Base-by-base conservation (phyloP, 2,888 invertebrate species). In the Acleris sparsana region DNA sequence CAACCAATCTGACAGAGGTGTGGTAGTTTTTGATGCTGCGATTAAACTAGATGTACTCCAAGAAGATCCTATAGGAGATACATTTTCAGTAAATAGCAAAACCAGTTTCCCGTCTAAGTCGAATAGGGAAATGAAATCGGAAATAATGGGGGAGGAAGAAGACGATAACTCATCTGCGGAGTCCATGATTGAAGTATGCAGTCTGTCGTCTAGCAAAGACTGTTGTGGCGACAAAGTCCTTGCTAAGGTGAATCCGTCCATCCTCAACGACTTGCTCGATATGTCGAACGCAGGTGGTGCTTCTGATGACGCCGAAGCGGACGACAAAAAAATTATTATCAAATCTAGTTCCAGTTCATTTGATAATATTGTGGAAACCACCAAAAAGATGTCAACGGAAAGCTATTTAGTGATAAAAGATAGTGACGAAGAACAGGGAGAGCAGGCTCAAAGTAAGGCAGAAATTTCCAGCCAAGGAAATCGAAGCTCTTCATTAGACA, bases 191-290 rank as follows among this genome's bases (percentile, higher is more conserved):
- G 57, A 57, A 25, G 43, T 22, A 5, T 4, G 17, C 7, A 46
- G 5, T 6, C 22, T 6, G 5, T n/a, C 39, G 20, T 57, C 57
- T 5, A 5, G 3, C 22, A 57, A 11, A 57, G 44, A 43, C 13
- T 20, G 20, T 16, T 16, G n/a, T 7, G 20, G 13, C 4, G 48
- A 44, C 1, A 49, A 66, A 9, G 20, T 16, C 16, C 20, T 11
- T 5, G 33, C 20, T 17, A 55, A 72, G 66, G 48, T 63, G 0
- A 75, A 76, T 52, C 74, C 76, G n/a, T 80, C 82, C 1, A 73
- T 84, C 17, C 68, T 86, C 0, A 72, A 79, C 62, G 76, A 82
- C 53, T 76, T 88, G 18, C 72, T 87, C 11, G 82, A 86, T 62
- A 85, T 86, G 86, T 84, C 87, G 0, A 67, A 64, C 2, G 72